Evolutionary conservation across 2,888 invertebrate species (phyloP).

Genomic region (Netelia melanura): DNA sequence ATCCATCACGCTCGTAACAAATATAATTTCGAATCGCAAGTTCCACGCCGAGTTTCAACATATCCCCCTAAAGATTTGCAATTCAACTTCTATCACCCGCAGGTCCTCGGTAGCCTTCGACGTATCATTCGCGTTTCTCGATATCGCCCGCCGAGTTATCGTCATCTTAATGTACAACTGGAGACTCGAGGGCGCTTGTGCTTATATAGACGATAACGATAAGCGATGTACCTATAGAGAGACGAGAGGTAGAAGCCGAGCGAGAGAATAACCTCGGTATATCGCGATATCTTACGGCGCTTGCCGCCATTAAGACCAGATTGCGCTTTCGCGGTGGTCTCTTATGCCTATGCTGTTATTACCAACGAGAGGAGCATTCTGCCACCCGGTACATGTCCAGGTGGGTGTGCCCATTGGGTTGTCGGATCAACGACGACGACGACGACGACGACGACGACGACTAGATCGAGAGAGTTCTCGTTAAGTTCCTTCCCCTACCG

Average conservation of each 20-base stretch:
- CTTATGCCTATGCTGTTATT: slow-evolving; percentile 78
- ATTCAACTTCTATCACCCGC: too few species aligned
- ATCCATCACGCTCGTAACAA: not conserved
- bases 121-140: slow-evolving; percentile 52
- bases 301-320: slow-evolving; percentile 79
- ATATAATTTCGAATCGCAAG: too few species aligned
- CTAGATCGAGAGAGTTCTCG: slow-evolving; percentile 46
- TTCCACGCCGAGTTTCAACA: too few species aligned
- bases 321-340: slow-evolving; percentile 81
- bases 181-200: slow-evolving; percentile 9
- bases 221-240: not conserved
- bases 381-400: slow-evolving; percentile 77
- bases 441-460: not conserved
- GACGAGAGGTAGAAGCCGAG: slow-evolving; percentile 10
- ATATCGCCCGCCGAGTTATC: slow-evolving; percentile 38
- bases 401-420: slow-evolving; percentile 76
- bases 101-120: slow-evolving; percentile 7
- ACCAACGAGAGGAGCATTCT: slow-evolving; percentile 74
- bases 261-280: slow-evolving; percentile 43
- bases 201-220: not conserved
- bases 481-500: not conserved
- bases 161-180: slow-evolving; percentile 25
- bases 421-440: slow-evolving; percentile 54
- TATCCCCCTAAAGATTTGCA: too few species aligned
- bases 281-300: slow-evolving; percentile 77